phyloP scores from a whole-genome alignment of 2,113 vertebrate species.

The Lophochroa leadbeateri region DNA sequence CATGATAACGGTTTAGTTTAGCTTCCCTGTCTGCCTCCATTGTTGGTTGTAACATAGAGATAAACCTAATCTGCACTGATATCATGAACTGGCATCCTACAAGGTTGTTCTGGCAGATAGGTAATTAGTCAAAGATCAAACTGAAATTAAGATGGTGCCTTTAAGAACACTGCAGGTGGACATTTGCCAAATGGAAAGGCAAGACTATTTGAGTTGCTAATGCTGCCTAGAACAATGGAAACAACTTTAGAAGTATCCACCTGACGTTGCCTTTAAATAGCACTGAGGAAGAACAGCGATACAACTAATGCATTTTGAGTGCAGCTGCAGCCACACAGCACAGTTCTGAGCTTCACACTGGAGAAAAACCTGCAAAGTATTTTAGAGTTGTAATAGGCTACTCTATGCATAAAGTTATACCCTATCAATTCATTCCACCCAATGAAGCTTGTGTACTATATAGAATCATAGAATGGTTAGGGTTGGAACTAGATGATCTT shows the following conservation, averaged over 20 bases:
- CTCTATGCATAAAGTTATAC: background rate
- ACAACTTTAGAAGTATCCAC: background rate
- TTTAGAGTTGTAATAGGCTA: background rate
- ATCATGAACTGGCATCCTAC: background rate
- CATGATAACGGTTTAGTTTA: background rate
- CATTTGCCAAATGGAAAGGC: background rate
- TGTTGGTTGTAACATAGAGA: background rate
- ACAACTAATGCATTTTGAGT: background rate
- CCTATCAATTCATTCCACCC: background rate
- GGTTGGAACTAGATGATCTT: background rate
- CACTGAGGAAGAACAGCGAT: background rate
- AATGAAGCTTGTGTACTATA: background rate
- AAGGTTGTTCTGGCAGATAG: background rate
- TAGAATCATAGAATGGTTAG: background rate
- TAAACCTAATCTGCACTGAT: background rate
- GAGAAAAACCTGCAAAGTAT: background rate
- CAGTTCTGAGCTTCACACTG: background rate
- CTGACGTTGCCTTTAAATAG: background rate
- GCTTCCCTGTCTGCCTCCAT: background rate
- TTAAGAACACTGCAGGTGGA: background rate
- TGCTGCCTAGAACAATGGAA: background rate
- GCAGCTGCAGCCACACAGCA: background rate
- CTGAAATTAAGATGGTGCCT: background rate
- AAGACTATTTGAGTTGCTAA: constrained; percentile 19
- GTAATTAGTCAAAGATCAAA: background rate